Percentiles rank a stretch among this genome's conserved stretches.
Evolutionary conservation across 92 coral and sea anemone genomes (phyloP).

Genomic region (Diadumene lineata): DNA sequence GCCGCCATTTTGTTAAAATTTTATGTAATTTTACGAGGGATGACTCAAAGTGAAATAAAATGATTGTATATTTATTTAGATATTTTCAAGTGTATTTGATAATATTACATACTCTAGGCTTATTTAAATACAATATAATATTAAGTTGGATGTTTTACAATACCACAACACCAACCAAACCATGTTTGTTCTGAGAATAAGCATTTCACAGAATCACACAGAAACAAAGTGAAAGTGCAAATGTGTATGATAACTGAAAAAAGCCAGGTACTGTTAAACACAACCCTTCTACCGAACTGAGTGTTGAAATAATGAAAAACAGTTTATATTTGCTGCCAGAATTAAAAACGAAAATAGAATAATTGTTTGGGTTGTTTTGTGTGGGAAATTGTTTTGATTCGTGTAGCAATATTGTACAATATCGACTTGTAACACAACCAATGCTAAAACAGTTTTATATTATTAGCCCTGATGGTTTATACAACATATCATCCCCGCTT

Average conservation of each 20-base stretch:
- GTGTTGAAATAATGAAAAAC: neutral
- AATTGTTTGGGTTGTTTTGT: too few relatives aligned
- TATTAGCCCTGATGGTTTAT: too few relatives aligned
- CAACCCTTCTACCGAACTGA: too few relatives aligned
- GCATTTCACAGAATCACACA: too few relatives aligned
- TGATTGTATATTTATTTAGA: neutral
- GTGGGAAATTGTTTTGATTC: neutral
- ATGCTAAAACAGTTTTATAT: neutral
- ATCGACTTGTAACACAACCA: neutral
- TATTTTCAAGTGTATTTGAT: neutral
- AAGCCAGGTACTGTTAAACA: too few relatives aligned
- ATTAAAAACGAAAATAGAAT: too few relatives aligned
- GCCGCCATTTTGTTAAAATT: too few relatives aligned
- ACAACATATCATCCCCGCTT: too few relatives aligned
- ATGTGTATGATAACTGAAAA: too few relatives aligned
- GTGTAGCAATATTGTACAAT: neutral
- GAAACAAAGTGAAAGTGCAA: too few relatives aligned
- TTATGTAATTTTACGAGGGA: too few relatives aligned
- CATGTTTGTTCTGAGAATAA: neutral
- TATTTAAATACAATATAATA: neutral
- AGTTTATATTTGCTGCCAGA: neutral
- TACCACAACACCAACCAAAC: neutral
- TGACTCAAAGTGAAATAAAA: too few relatives aligned
- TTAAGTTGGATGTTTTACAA: neutral
- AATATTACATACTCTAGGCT: neutral